Evolutionary conservation across 2,888 invertebrate species (phyloP), one percentile per base, ranked within the genome.

Genomic region (Lasioglossum villosulum): DNA sequence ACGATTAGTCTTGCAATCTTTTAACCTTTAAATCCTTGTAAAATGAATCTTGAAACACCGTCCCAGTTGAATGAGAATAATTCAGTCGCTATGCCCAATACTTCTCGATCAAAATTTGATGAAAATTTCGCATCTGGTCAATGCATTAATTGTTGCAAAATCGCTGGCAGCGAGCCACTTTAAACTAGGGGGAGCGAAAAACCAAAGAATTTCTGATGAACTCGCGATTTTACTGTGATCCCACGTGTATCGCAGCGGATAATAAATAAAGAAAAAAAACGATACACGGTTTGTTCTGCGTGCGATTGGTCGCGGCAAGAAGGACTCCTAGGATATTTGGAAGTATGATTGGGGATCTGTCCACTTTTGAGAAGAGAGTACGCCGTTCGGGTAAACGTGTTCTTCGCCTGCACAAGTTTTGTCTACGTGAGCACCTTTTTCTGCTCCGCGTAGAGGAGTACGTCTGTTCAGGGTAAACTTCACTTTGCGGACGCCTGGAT

Each of bases 151-250:
- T 16, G 63, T 63, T 16, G 2, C 5, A 66, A 34, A 19, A 34
- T 34, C 63, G 30, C 63, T 30, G 63, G 34, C 63, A 19, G 16
- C 34, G 16, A 8, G 16, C 19, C 63, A 34, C 6, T 0, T 1
- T 27, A 59, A 66, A 66, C 14, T 34, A 66, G 63, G 34, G 27
- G 30, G 34, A 34, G 30, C 34, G 63, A 72, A 45, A 45, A 45
- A n/a, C 42, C 8, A 30, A 27, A 72, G 16, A 72, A 82, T 68
- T 66, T 30, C 30, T 48, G 79, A 84, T 63, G 3, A 78, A 83
- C 91, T 92, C 89, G 91, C 89, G 91, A 93, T 89, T 91, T 88
- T 92, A 93, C 93, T 93, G 93, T 93, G 93, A 93, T 93, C 86
- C 90, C 87, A 87, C 85, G 90, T 89, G 92, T 91, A 88, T 92